Evolutionary conservation across 2,888 invertebrate species (phyloP).

Genomic region (Meandrusa payeni): DNA sequence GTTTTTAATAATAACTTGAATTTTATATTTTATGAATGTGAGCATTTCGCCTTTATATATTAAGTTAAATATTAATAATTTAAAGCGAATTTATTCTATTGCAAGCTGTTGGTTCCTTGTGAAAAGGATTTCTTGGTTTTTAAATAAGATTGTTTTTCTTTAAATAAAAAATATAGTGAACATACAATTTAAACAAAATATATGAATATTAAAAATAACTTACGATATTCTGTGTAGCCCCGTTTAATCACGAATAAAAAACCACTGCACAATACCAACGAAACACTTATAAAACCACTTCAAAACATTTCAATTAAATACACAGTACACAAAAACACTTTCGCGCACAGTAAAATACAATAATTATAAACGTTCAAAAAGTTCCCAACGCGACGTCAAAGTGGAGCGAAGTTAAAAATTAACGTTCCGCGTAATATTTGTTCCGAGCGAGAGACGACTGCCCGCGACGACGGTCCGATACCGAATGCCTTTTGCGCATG

Average conservation of each 20-base stretch:
- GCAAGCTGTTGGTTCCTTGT: no score
- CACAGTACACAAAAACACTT: slow-evolving; percentile 20
- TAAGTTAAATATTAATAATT: no score
- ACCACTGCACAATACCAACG: slow-evolving; percentile 5
- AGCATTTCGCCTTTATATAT: no score
- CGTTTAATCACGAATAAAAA: neutral
- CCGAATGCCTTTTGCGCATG: slow-evolving; percentile 77
- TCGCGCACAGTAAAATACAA: neutral
- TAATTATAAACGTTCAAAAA: slow-evolving; percentile 1
- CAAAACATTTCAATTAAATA: slow-evolving; percentile 13
- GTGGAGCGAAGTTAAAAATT: slow-evolving; percentile 24
- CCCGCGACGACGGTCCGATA: slow-evolving; percentile 31
- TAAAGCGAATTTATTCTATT: no score
- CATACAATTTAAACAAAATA: neutral
- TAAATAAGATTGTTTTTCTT: no score
- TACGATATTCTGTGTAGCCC: neutral
- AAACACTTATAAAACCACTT: slow-evolving; percentile 19
- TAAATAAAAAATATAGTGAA: neutral
- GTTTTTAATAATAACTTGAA: no score
- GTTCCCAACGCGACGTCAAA: slow-evolving; percentile 4
- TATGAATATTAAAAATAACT: no score
- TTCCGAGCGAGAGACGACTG: slow-evolving; percentile 31
- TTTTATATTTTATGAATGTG: no score
- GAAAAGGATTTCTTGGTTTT: no score
- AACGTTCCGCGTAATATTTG: slow-evolving; percentile 20